Conservation (phyloP, 2,797 vertebrate species). For the Poecilia velifera region DNA sequence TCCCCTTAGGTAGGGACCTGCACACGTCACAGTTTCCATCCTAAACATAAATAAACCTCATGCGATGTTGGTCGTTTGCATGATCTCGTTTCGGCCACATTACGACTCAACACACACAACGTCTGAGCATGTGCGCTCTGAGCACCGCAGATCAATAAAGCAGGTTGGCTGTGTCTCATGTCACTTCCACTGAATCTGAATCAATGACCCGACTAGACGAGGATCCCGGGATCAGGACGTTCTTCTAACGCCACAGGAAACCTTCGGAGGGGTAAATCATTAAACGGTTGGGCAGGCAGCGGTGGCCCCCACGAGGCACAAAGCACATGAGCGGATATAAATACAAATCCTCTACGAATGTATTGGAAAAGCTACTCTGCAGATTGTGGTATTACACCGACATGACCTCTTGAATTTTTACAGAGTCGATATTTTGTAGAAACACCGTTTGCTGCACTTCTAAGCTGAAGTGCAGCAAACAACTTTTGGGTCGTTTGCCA, state of each 20-base stretch:
- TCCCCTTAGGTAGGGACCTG: not conserved
- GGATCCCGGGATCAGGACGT: slow-evolving; percentile 4
- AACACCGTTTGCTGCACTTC: not conserved
- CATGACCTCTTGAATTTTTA: not conserved
- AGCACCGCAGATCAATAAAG: slow-evolving; percentile 2
- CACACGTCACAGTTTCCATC: slow-evolving; percentile 66
- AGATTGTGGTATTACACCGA: too few relatives aligned
- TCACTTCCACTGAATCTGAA: not conserved
- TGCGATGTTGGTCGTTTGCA: slow-evolving; percentile 5
- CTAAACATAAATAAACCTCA: slow-evolving; percentile 59
- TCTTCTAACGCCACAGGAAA: slow-evolving; percentile 8
- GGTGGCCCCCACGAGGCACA: slow-evolving; percentile 5
- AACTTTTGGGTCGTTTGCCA: not conserved
- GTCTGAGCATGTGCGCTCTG: not conserved
- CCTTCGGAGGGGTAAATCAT: slow-evolving; percentile 35
- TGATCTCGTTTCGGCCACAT: slow-evolving; percentile 40
- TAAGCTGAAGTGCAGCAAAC: too few relatives aligned
- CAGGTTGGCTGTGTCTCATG: fast-evolving
- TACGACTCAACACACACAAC: not conserved
- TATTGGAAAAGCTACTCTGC: not conserved
- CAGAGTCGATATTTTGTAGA: not conserved
- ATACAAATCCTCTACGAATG: slow-evolving; percentile 1
- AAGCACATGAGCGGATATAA: slow-evolving; percentile 14
- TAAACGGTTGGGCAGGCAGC: slow-evolving; percentile 10
- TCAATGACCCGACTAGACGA: not conserved